phyloP scores from a whole-genome alignment of 2,113 vertebrate genomes.

The Peromyscus maniculatus region DNA sequence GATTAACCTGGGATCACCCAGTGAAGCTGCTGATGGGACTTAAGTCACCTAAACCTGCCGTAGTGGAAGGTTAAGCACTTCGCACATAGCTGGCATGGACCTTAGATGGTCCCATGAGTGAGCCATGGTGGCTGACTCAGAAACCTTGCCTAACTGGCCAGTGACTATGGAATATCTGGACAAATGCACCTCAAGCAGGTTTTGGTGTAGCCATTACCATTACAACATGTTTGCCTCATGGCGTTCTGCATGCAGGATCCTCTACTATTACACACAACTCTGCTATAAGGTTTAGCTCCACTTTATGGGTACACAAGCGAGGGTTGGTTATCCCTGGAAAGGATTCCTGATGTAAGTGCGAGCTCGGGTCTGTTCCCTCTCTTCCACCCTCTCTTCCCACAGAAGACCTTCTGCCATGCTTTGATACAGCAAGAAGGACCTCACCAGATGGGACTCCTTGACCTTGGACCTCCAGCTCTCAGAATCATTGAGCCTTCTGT shows the following conservation, averaged over 20 bases:
- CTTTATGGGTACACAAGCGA: not conserved
- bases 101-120: not conserved
- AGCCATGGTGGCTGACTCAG: not conserved
- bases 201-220: not conserved
- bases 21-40: not conserved
- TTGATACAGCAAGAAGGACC: not conserved
- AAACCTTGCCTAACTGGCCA: not conserved
- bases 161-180: not conserved
- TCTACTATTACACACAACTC: not conserved
- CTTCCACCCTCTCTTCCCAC: not conserved
- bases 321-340: not conserved
- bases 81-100: not conserved
- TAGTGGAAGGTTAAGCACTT: not conserved
- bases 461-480: not conserved
- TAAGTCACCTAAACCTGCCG: not conserved
- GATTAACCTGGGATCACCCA: not conserved
- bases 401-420: not conserved
- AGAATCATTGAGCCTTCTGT: not conserved
- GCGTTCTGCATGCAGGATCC: fast-evolving
- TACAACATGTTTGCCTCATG: too few relatives aligned
- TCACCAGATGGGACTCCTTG: not conserved
- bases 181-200: not conserved
- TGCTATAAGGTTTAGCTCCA: not conserved
- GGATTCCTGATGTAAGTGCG: not conserved
- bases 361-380: not conserved